Evolutionary conservation across 2,113 vertebrate species (phyloP), one percentile per base, ranked within the genome.

Genomic region (Apteryx mantelli): DNA sequence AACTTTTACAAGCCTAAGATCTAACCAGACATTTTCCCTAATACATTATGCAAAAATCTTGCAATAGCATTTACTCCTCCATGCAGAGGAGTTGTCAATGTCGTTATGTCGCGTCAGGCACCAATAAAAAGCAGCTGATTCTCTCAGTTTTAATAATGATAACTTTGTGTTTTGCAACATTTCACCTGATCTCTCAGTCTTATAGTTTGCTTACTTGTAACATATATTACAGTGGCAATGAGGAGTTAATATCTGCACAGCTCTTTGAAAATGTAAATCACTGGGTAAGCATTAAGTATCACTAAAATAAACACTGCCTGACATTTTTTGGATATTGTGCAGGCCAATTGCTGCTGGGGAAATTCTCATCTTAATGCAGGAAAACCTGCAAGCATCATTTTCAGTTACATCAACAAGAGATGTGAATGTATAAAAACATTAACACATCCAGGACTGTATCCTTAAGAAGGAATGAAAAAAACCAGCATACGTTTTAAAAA

Each of bases 401-500:
- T 50, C 30, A 95, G 92, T 84, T 84, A 75, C 26, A 91, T 65
- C 48, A 78, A 38, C 28, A 91, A 1, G 1, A 82, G 63, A 5
- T 46, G 18, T 69, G 61, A 73, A 89, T 68, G 50, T 82, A 88
- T 68, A 89, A 91, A 84, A 79, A 84, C 19, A 88, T 75, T 84
- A 89, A 71, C 40, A 91, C 3, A 92, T 26, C 42, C 38, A 93
- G 9, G 13, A 60, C 28, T 25, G 34, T 78, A 81, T 71, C 55
- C 65, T 94, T 93, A 76, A 91, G 61, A 75, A 88, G 7, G 22
- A 86, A 79, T 61, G 13, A 91, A 93, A 91, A 84, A 86, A 36
- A 0, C 4, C 1, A 46, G 36, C 42, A 90, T 81, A 83, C 52
- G 89, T 94, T 83, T 88, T 71, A 84, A 34, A 88, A 85, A 90